phyloP scores from a whole-genome alignment of 2,797 vertebrate species.

The Gymnodraco acuticeps region DNA sequence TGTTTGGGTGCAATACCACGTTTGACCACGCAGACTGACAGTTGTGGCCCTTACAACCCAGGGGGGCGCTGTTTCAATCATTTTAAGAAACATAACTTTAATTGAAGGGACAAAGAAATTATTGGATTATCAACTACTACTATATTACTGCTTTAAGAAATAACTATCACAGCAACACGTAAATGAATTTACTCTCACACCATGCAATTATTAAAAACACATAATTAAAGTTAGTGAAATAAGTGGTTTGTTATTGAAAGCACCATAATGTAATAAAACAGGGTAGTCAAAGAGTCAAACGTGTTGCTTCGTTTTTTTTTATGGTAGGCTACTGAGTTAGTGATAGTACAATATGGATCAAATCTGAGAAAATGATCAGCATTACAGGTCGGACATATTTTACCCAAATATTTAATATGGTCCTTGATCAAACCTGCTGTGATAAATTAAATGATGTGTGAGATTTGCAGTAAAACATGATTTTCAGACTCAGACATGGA shows the following conservation, averaged over 20 bases:
- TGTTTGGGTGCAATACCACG: neutral
- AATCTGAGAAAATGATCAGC: neutral
- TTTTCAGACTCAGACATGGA: slow-evolving; percentile 32
- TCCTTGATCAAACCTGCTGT: neutral
- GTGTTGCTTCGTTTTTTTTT: neutral
- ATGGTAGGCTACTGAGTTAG: neutral
- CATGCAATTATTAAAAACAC: too few species aligned
- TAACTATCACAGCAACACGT: too few species aligned
- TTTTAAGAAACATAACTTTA: neutral
- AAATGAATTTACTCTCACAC: too few species aligned
- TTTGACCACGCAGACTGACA: neutral
- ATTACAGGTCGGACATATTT: neutral
- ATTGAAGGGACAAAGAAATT: too few species aligned
- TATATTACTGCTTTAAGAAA: too few species aligned
- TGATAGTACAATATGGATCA: neutral
- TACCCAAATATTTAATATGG: neutral
- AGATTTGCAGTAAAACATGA: neutral
- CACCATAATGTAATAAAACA: neutral
- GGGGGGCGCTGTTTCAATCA: neutral
- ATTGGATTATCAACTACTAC: too few species aligned
- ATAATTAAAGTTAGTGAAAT: neutral
- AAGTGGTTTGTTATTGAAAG: neutral
- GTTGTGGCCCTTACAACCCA: rapidly evolving
- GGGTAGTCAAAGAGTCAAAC: too few species aligned
- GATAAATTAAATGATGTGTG: neutral